Base-by-base conservation (phyloP, 2,888 invertebrate genomes). In the Orthosia incerta region DNA sequence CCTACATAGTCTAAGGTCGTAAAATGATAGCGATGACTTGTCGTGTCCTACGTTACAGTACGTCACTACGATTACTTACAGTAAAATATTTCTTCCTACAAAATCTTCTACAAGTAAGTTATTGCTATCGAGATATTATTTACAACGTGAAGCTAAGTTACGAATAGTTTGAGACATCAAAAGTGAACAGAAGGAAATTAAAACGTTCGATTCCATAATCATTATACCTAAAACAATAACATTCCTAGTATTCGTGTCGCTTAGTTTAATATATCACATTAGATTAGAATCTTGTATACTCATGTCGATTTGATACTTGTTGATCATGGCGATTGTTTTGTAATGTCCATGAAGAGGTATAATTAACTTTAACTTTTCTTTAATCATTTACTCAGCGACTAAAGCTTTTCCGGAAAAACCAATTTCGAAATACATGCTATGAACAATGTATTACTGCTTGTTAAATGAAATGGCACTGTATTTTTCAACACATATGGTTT, bases 231-330 rank as follows among this genome's bases (percentile, higher is more conserved):
- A 89, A 86, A 79, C 84, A 76, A 88, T 86, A 92, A 92, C 89
- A 87, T 90, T 84, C 82, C 90, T 92, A 92, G 88, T 87, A 86
- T 89, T 92, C 91, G 87, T 89, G 87, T 90, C 85, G 80, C 91
- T 93, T 94, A 93, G 81, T 88, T 89, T 91, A 91, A 91, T 93
- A 93, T 96, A 96, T 96, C 96, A 96, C 95, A 95, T 94, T 93
- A 94, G 85, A 92, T 96, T 95, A 95, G 95, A 95, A 95, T 95
- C 84, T 95, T 94, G 95, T 95, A 94, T 93, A 93, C 90, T 89
- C 79, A 76, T 87, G 84, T 85, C 87, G 84, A 84, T 80, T 83
- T 77, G 82, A 89, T 85, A 83, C 74, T 63, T 85, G 75, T 77
- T 83, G 83, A 68, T 66, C 78, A 73, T 76, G 74, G 75, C 26